phyloP scores from a whole-genome alignment of 1,140 invertebrate species.

The Luehdorfia chinensis region DNA sequence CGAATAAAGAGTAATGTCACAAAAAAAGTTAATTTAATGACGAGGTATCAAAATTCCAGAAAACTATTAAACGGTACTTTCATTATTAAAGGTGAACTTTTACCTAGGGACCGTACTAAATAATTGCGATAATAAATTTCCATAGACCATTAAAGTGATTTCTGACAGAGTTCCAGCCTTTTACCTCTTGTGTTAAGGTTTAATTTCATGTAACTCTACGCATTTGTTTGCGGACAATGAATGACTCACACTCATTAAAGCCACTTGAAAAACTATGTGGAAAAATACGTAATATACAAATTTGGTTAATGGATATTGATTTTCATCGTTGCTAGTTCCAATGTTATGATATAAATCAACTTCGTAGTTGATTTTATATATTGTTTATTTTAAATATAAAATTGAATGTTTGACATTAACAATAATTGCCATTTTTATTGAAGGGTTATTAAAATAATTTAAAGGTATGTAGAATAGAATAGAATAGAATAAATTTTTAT shows the following conservation, averaged over 20 bases:
- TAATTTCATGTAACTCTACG: not conserved
- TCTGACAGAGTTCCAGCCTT: not conserved
- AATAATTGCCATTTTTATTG: too few relatives aligned
- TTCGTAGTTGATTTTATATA: too few relatives aligned
- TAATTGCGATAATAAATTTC: conserved; percentile 16
- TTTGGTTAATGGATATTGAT: not conserved
- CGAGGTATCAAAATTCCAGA: not conserved
- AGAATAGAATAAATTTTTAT: too few relatives aligned
- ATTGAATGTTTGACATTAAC: too few relatives aligned
- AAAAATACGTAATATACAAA: not conserved
- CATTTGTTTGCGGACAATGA: not conserved
- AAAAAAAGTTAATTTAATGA: not conserved
- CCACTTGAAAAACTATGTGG: conserved; percentile 8
- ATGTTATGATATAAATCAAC: too few relatives aligned
- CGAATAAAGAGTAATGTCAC: too few relatives aligned
- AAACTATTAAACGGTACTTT: conserved; percentile 3
- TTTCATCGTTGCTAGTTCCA: not conserved
- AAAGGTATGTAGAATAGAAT: too few relatives aligned
- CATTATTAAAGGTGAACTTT: conserved; percentile 9
- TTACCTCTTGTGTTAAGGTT: not conserved
- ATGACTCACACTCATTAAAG: conserved; percentile 4
- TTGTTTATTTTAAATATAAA: too few relatives aligned
- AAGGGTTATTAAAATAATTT: too few relatives aligned
- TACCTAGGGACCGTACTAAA: not conserved
- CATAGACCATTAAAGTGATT: not conserved